phyloP scores from a whole-genome alignment of 2,113 vertebrate species.

The Tretioscincus oriximinensis region DNA sequence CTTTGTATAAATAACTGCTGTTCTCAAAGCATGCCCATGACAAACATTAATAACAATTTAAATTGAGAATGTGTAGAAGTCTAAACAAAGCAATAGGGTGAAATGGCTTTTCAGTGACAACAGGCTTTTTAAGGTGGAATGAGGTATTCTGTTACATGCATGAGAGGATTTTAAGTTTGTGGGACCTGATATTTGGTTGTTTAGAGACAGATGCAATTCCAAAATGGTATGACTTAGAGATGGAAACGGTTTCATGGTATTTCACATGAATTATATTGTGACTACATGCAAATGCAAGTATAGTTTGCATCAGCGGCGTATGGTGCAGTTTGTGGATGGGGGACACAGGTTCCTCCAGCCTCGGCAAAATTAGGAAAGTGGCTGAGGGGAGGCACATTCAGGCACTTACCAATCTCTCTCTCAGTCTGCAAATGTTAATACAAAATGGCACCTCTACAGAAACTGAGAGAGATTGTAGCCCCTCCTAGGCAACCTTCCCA shows the following conservation, averaged over 20 bases:
- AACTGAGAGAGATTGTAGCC: too few species aligned
- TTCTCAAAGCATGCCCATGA: constrained; percentile 6
- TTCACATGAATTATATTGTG: neutral
- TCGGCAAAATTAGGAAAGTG: too few species aligned
- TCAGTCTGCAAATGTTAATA: too few species aligned
- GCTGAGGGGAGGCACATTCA: too few species aligned
- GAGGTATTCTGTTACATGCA: neutral
- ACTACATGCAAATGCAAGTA: neutral
- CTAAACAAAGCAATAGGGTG: neutral
- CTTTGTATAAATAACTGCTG: constrained; percentile 28
- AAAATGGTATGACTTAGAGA: neutral
- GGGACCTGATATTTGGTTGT: neutral
- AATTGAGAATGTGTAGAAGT: neutral
- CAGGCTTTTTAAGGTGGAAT: neutral
- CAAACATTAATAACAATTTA: constrained; percentile 20
- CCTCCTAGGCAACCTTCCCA: too few species aligned
- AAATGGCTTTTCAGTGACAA: neutral
- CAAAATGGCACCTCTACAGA: too few species aligned
- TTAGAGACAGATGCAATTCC: neutral
- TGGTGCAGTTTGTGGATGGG: too few species aligned
- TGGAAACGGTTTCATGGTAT: neutral
- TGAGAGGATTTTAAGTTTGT: neutral
- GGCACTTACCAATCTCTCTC: too few species aligned
- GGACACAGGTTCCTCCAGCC: too few species aligned
- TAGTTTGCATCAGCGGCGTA: too few species aligned